Evolutionary conservation across 2,888 invertebrate genomes (phyloP), one percentile per base, ranked within the genome.

Genomic region (Eupithecia vulgata): DNA sequence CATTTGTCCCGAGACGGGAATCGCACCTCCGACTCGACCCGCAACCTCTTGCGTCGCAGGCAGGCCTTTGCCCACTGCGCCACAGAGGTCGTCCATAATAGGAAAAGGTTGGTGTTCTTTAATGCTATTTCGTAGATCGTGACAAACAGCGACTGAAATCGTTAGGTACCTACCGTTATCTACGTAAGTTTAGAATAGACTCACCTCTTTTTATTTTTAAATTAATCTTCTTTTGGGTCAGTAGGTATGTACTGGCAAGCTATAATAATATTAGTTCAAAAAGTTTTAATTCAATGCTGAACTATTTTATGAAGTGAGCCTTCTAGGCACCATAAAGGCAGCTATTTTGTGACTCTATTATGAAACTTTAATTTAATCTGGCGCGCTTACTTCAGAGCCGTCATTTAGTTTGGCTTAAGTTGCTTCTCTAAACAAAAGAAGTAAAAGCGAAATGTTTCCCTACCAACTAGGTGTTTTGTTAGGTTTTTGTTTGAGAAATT

Each of bases 361-460:
- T 37, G 21, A 45, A 64, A 70, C 40, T 62, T 69, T 62, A 69
- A 69, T 69, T 69, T 35, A 42, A 62, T 69, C 42, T 61, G 42
- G 61, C 61, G 10, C 34, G 68, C 61, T 61, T 15, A 68, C 34
- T 10, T n/a, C 30, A 30, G 62, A 62, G 15, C 48, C 48, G 67
- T 35, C 67, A 67, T 67, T 52, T 57, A 57, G 57, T 35, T 67
- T 35, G n/a, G 57, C 25, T 21, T 17, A 34, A 69, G 61, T 61
- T 42, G 68, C 62, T 69, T 62, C 42, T n/a, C 12, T 13, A 61
- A 69, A 69, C 68, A 69, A 64, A 64, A 64, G 62, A 64, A 35
- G 37, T 37, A 17, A 64, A 52, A 64, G 62, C 37, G 67, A 67
- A 67, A 25, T 48, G 30, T 45, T 64, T 21, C 37, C 62, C 62